phyloP scores from a whole-genome alignment of 2,113 vertebrate genomes.

The Eudyptes chrysolophus region DNA sequence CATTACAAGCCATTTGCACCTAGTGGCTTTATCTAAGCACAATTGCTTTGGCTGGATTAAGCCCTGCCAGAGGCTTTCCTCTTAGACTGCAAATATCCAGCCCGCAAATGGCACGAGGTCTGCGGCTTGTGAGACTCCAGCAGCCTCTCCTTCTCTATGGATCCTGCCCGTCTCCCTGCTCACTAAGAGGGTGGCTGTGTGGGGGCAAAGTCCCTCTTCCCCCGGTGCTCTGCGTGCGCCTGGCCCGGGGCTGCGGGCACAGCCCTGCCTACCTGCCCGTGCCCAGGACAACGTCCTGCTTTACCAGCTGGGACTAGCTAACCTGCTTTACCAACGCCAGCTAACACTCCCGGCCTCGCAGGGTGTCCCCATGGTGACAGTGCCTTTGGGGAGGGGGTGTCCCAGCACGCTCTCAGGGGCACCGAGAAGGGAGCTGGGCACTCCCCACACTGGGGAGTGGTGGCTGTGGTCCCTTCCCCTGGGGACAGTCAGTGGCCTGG shows the following conservation, averaged over 20 bases:
- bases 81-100: not conserved
- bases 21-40: not conserved
- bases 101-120: not conserved
- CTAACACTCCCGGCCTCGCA: fast-evolving
- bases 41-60: slow-evolving; percentile 13
- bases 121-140: not conserved
- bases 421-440: not conserved
- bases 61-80: not conserved
- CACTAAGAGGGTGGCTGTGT: not conserved
- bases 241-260: not conserved
- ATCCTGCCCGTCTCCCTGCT: not conserved
- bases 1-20: not conserved
- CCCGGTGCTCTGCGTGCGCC: not conserved
- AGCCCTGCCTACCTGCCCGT: not conserved
- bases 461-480: not conserved
- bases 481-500: not conserved
- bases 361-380: not conserved
- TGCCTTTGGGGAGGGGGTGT: not conserved
- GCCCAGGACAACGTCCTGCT: not conserved
- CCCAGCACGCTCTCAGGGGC: not conserved
- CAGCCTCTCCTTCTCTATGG: not conserved
- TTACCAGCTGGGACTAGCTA: not conserved
- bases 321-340: not conserved
- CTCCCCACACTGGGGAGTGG: not conserved
- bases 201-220: not conserved